Evolutionary conservation across 2,888 invertebrate genomes (phyloP).

Genomic region (Pterostichus niger): DNA sequence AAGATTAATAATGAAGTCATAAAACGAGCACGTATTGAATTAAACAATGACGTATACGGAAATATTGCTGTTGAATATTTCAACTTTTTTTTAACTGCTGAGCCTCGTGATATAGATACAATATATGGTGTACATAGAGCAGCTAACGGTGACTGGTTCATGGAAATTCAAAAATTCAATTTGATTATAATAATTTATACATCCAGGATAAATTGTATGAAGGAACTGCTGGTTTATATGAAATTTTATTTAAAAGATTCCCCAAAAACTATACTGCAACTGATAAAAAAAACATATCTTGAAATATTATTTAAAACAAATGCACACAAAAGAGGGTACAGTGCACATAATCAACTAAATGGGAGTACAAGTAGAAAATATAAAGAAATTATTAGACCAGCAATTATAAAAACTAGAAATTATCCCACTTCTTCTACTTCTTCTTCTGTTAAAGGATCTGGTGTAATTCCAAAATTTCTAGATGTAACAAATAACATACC

Average conservation of each 20-base stretch:
- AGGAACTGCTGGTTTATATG: constrained; percentile 63
- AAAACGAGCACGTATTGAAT: no score
- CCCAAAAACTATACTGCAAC: constrained; percentile 50
- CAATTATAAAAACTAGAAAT: background rate
- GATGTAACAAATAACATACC: background rate
- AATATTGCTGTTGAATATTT: constrained; percentile 12
- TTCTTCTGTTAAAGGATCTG: background rate
- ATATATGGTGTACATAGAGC: background rate
- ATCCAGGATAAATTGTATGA: no score
- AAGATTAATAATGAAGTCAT: no score
- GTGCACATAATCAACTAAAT: constrained; percentile 42
- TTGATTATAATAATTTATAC: constrained; percentile 60
- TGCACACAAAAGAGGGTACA: constrained; percentile 50
- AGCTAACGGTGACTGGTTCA: background rate
- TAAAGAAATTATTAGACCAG: constrained; percentile 60
- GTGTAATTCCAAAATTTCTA: background rate
- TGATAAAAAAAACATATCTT: constrained; percentile 58
- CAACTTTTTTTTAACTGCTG: background rate
- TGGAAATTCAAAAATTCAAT: constrained; percentile 52
- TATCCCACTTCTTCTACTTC: no score
- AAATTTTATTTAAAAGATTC: constrained; percentile 65
- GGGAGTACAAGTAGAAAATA: constrained; percentile 41
- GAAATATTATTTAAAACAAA: constrained; percentile 60
- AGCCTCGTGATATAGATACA: background rate
- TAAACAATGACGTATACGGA: no score